A percentile compares a stretch with the other conserved stretches of the same genome.
Conservation (phyloP, 2,113 vertebrate genomes). For the Lampris megalopsis region DNA sequence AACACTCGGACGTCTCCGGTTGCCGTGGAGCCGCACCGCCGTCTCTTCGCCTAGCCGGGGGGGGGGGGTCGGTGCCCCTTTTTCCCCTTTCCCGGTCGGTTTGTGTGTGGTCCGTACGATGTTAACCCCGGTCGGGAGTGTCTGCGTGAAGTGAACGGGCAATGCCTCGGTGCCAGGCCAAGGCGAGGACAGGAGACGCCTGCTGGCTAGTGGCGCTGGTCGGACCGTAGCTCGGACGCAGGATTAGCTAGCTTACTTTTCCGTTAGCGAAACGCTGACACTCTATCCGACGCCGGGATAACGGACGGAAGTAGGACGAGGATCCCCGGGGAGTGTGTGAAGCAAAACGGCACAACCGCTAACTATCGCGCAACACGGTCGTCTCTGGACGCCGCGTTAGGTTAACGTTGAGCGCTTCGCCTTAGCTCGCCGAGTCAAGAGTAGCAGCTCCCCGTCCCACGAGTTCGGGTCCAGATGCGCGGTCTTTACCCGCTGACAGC, state of each 20-base stretch:
- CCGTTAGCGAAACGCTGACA: background rate
- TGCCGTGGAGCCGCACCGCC: background rate
- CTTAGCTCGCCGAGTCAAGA: too few species aligned
- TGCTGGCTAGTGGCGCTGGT: slow-evolving; percentile 59
- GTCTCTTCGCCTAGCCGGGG: too few species aligned
- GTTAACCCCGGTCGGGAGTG: background rate
- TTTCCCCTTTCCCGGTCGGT: background rate
- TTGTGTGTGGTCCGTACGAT: slow-evolving; percentile 7
- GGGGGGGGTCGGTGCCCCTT: background rate
- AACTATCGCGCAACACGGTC: too few species aligned
- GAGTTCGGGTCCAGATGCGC: too few species aligned
- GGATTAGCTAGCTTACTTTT: background rate
- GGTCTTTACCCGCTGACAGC: too few species aligned
- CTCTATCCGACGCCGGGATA: background rate
- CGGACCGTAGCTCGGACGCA: slow-evolving; percentile 9
- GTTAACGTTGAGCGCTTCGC: too few species aligned
- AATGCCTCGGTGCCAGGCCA: slow-evolving; percentile 59
- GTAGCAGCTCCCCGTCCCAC: too few species aligned
- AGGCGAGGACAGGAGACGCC: slow-evolving; percentile 56
- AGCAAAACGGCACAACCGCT: too few species aligned
- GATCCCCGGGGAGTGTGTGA: too few species aligned
- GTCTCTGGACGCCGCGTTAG: too few species aligned
- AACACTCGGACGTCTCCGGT: background rate
- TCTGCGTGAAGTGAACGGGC: slow-evolving; percentile 6
- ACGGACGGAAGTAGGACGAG: too few species aligned